Evolutionary conservation across 2,797 vertebrate species (phyloP).

Genomic region (Gymnopithys bicolor): DNA sequence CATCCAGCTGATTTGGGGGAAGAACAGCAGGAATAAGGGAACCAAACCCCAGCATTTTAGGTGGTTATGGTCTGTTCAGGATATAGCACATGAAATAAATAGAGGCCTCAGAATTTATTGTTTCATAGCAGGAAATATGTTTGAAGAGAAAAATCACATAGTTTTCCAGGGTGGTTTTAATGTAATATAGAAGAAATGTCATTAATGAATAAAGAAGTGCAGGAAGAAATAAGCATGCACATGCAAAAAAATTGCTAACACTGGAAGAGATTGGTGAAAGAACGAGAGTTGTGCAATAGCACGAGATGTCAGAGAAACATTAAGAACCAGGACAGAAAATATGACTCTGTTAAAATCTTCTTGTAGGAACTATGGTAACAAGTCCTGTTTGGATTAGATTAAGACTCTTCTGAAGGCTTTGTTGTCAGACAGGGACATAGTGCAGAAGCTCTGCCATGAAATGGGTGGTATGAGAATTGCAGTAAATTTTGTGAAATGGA

Average conservation of each 20-base stretch:
- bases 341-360: neutral
- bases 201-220: neutral
- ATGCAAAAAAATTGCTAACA: neutral
- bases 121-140: neutral
- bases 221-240: neutral
- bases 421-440: neutral
- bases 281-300: neutral
- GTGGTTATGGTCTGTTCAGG: neutral
- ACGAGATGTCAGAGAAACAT: neutral
- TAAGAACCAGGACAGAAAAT: neutral
- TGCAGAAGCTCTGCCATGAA: neutral
- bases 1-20: neutral
- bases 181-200: neutral
- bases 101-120: neutral
- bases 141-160: neutral
- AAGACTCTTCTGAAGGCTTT: neutral
- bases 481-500: neutral
- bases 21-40: neutral
- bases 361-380: neutral
- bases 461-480: rapidly evolving
- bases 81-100: neutral
- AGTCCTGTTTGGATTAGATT: neutral
- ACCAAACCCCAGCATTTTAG: neutral
- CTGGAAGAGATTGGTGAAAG: neutral
- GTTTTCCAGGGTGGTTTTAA: neutral